phyloP scores from a whole-genome alignment of 2,888 invertebrate species.

The Anoplius nigerrimus region DNA sequence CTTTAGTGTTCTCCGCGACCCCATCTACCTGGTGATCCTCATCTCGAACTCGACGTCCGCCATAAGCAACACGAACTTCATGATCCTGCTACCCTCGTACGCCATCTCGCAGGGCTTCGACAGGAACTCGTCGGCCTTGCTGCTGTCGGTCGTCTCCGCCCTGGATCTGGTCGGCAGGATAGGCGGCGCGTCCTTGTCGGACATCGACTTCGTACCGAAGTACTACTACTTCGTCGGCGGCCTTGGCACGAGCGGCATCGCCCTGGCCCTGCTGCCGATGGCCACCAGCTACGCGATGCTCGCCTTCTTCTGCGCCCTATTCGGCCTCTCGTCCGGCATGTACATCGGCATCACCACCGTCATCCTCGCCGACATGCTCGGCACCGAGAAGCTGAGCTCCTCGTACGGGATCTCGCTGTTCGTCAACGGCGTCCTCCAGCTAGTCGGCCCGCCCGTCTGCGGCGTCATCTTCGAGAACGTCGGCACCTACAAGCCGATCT shows the following conservation, averaged over 20 bases:
- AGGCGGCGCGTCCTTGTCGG: slow-evolving; percentile 89
- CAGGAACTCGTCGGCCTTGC: slow-evolving; percentile 83
- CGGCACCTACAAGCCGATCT: slow-evolving; percentile 83
- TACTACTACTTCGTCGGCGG: slow-evolving; percentile 89
- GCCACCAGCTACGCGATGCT: slow-evolving; percentile 81
- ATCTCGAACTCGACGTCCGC: slow-evolving; percentile 91
- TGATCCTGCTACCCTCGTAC: slow-evolving; percentile 87
- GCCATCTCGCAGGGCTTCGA: slow-evolving; percentile 84
- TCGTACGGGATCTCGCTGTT: slow-evolving; percentile 91
- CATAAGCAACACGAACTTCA: slow-evolving; percentile 91
- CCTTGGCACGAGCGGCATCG: slow-evolving; percentile 85
- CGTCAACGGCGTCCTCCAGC: slow-evolving; percentile 88
- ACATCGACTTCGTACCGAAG: slow-evolving; percentile 85
- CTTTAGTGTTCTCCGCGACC: slow-evolving; percentile 83
- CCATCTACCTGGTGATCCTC: slow-evolving; percentile 87
- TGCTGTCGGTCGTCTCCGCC: slow-evolving; percentile 89
- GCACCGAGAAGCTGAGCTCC: slow-evolving; percentile 87
- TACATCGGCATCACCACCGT: slow-evolving; percentile 93
- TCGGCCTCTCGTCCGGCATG: slow-evolving; percentile 89
- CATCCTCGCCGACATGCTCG: slow-evolving; percentile 90
- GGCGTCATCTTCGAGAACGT: slow-evolving; percentile 83
- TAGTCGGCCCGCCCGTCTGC: slow-evolving; percentile 88
- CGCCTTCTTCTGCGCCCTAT: slow-evolving; percentile 84
- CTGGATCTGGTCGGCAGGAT: slow-evolving; percentile 89
- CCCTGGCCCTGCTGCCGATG: slow-evolving; percentile 83